Base-by-base conservation (phyloP, 2,888 invertebrate genomes). In the Tenthredo mesomela region DNA sequence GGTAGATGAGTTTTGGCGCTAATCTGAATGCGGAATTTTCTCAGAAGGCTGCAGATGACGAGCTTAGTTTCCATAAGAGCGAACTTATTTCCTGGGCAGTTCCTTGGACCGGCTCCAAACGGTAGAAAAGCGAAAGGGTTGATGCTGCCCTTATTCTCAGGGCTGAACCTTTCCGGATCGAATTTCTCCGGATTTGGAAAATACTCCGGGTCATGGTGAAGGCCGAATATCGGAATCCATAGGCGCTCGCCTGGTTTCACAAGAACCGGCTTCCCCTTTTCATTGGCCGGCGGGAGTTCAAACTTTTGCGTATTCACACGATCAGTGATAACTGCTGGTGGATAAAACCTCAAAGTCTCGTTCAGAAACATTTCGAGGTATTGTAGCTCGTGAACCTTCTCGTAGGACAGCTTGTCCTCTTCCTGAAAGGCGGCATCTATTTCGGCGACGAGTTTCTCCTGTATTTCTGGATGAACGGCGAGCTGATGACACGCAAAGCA, bases 51-150 rank as follows among this genome's bases (percentile, higher is more conserved):
- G 87, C 91, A 93, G 1, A 94, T 84, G 0, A 94, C 86, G 0
- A 94, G 90, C 88, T 94, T 94, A 1, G 93, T 58, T 87, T 94
- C 93, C 87, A 94, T 88, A 1, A 93, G 86, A 0, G 93, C 93
- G 85, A 94, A 94, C 80, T 91, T 21, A 91, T 89, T 88, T 93
- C 95, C 95, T 80, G 95, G 94, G 88, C 95, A 95, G 87, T 91
- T 94, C 84, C 95, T 93, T 0, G 95, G 95, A 0, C 95, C 95
- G 33, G 91, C 87, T 1, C 95, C 95, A 87, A 95, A 95, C 0
- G 95, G 95, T 90, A 94, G 88, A 86, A 93, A 95, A 0, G 94
- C 93, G 86, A 94, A 94, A 0, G 94, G 94, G 82, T 93, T 91
- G 67, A 95, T 94, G 0, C 93, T 93, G 4, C 91, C 90, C 87